Conservation (phyloP, 2,888 invertebrate genomes). For the Chydorus sphaericus region DNA sequence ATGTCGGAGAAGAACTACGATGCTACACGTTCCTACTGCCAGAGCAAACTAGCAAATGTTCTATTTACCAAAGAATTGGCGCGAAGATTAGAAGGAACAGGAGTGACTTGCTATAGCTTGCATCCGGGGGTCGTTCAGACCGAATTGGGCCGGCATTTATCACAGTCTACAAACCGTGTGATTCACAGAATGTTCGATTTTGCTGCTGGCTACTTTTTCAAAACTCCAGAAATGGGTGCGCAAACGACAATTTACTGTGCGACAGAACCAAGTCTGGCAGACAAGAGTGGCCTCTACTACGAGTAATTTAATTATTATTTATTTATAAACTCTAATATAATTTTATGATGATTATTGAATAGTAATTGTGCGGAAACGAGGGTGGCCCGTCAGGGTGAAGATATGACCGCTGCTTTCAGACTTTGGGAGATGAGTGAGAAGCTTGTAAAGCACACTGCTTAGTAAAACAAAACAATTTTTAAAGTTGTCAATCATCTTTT, state of each 20-base stretch:
- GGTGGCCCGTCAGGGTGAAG: constrained; percentile 7
- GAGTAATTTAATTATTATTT: no score
- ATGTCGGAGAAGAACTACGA: constrained; percentile 22
- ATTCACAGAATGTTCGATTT: not conserved
- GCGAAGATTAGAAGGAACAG: constrained; percentile 22
- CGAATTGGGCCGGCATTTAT: constrained; percentile 10
- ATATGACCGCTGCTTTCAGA: constrained; percentile 7
- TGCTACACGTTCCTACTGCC: constrained; percentile 23
- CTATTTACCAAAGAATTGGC: constrained; percentile 27
- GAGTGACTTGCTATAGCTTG: constrained; percentile 29
- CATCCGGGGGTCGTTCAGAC: constrained; percentile 31
- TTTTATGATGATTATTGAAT: not conserved
- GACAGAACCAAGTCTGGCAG: constrained; percentile 24
- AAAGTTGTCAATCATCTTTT: no score
- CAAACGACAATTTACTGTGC: constrained; percentile 57
- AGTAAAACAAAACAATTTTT: no score
- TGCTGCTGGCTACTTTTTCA: no score
- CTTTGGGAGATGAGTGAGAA: constrained; percentile 13
- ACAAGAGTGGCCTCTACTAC: constrained; percentile 12
- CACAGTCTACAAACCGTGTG: not conserved
- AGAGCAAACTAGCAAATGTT: constrained; percentile 29
- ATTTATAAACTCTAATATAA: not conserved
- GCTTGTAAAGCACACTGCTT: no score
- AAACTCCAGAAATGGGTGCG: constrained; percentile 35
- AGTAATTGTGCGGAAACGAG: constrained; percentile 12